A percentile compares a stretch with the other conserved stretches of the same genome.
Evolutionary conservation across 2,113 vertebrate genomes (phyloP).

Genomic region (Ptilonorhynchus violaceus): DNA sequence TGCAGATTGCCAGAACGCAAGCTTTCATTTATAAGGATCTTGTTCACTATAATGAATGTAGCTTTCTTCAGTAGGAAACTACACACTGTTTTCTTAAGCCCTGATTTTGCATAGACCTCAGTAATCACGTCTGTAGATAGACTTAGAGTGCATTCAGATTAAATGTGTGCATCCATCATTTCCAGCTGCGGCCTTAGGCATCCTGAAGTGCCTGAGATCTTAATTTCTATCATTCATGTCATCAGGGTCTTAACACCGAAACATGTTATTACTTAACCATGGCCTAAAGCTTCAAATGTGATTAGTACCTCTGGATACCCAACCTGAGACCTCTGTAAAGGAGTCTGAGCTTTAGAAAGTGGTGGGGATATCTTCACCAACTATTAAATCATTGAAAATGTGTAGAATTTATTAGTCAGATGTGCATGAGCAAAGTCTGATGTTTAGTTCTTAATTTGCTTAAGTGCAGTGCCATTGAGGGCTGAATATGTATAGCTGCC

Average conservation of each 20-base stretch:
- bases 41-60: constrained; percentile 18
- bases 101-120: constrained; percentile 44
- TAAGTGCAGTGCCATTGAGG: not conserved
- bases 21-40: constrained; percentile 6
- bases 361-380: not conserved
- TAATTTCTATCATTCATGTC: constrained; percentile 49
- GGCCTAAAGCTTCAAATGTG: not conserved
- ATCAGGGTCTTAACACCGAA: constrained; percentile 38
- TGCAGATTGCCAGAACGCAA: not conserved
- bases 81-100: constrained; percentile 20
- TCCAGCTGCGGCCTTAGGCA: constrained; percentile 42
- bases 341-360: not conserved
- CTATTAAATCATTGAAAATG: not conserved
- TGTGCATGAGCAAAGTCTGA: not conserved
- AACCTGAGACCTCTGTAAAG: not conserved
- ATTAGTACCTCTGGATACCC: not conserved
- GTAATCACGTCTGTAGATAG: constrained; percentile 29
- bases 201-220: constrained; percentile 18
- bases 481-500: not conserved
- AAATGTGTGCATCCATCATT: constrained; percentile 22
- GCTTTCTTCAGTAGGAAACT: constrained; percentile 22
- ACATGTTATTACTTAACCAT: not conserved
- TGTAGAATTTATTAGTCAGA: not conserved
- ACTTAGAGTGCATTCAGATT: constrained; percentile 38
- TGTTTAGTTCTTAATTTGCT: not conserved